Percentiles rank a stretch among this genome's conserved stretches.
phyloP scores from a whole-genome alignment of 53 echinoderm and acorn worm species.

The Hippasteria phrygiana region DNA sequence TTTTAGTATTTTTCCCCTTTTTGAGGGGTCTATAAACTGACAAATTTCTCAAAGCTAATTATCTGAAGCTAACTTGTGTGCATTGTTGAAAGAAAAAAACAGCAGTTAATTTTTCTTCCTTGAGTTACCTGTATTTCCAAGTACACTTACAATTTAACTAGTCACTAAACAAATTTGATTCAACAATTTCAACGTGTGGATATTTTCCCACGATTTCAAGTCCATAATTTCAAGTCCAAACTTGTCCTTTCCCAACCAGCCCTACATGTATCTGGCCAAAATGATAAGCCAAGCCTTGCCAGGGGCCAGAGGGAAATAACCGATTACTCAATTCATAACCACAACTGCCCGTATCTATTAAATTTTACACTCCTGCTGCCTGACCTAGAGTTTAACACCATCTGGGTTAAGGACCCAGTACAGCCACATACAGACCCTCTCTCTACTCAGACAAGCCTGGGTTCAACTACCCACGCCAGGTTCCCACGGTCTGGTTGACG shows the following conservation, averaged over 20 bases:
- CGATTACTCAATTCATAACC: slow-evolving; percentile 50
- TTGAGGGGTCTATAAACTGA: too few relatives aligned
- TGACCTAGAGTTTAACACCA: background rate
- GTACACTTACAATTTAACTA: background rate
- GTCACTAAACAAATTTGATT: background rate
- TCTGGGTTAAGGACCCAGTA: too few relatives aligned
- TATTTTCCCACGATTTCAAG: background rate
- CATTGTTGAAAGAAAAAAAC: too few relatives aligned
- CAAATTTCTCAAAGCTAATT: too few relatives aligned
- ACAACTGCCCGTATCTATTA: slow-evolving; percentile 48
- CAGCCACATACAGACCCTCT: too few relatives aligned
- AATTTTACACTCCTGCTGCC: background rate
- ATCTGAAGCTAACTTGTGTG: too few relatives aligned
- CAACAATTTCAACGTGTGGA: background rate
- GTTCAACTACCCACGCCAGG: slow-evolving; percentile 12
- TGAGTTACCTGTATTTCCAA: too few relatives aligned
- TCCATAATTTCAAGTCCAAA: background rate
- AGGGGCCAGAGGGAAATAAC: slow-evolving; percentile 21
- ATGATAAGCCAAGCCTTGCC: background rate
- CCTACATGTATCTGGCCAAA: background rate
- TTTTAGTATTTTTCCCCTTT: too few relatives aligned
- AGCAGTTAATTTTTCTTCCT: too few relatives aligned
- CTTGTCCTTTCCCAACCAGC: slow-evolving; percentile 8
- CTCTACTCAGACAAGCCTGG: background rate
- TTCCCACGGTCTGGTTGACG: slow-evolving; percentile 13